Evolutionary conservation across 2,888 invertebrate species (phyloP).

Genomic region (Gonocerus acuteangulatus): DNA sequence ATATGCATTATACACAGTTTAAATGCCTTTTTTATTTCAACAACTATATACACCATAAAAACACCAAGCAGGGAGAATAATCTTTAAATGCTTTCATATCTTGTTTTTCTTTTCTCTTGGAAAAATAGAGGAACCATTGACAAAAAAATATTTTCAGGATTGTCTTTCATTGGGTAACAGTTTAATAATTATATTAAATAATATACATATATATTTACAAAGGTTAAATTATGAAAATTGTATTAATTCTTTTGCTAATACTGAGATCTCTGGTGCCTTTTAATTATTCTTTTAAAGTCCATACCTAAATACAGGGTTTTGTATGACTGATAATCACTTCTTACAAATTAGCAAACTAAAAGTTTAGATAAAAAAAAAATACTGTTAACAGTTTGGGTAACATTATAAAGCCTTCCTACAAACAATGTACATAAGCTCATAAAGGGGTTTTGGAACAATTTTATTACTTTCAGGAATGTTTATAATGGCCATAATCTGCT

Average conservation of each 20-base stretch:
- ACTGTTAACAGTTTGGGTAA: no score
- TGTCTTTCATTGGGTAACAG: slow-evolving; percentile 21
- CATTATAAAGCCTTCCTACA: no score
- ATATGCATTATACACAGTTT: slow-evolving; percentile 8
- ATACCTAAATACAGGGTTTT: no score
- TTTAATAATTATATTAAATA: slow-evolving; percentile 10
- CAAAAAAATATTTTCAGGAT: slow-evolving; percentile 20
- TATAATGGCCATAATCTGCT: no score
- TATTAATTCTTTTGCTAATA: slow-evolving; percentile 2
- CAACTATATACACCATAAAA: slow-evolving; percentile 14
- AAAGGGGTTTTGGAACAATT: no score
- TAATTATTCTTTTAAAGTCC: no score
- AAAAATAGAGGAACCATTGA: slow-evolving; percentile 16
- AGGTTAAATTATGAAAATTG: slow-evolving; percentile 3
- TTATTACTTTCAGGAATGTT: no score
- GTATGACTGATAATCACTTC: no score
- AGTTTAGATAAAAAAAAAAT: no score
- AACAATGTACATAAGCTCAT: no score
- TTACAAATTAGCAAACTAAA: no score
- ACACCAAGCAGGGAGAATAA: slow-evolving; percentile 12
- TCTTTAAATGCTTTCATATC: slow-evolving; percentile 7
- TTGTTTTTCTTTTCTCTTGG: not conserved
- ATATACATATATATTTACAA: slow-evolving; percentile 11
- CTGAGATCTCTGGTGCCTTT: slow-evolving; percentile 5
- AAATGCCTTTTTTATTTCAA: slow-evolving; percentile 1